phyloP scores from a whole-genome alignment of 1,140 invertebrate genomes.

The Cydia splendana region DNA sequence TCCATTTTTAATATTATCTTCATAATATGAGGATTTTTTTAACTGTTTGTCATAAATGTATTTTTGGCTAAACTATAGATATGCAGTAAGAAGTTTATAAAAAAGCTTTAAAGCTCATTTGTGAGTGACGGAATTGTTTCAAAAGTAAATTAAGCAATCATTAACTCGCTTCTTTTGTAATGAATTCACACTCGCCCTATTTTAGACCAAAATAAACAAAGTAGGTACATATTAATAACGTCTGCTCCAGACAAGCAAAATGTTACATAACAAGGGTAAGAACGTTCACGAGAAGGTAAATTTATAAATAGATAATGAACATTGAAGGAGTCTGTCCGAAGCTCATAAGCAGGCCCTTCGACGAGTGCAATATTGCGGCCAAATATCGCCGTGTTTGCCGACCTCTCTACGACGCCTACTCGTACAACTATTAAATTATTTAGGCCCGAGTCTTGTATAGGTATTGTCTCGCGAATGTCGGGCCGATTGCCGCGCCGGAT shows the following conservation, averaged over 20 bases:
- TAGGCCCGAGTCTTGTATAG: slow-evolving; percentile 65
- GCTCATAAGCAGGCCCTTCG: slow-evolving; percentile 30
- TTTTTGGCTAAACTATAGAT: too few relatives aligned
- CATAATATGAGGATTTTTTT: too few relatives aligned
- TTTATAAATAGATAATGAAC: slow-evolving; percentile 31
- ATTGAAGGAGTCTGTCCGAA: slow-evolving; percentile 28
- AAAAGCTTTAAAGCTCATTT: too few relatives aligned
- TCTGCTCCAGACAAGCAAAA: slow-evolving; percentile 9
- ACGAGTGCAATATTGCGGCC: slow-evolving; percentile 22
- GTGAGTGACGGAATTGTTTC: neutral
- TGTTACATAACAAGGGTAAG: slow-evolving; percentile 24
- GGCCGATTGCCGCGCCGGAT: slow-evolving; percentile 40
- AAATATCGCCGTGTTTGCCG: slow-evolving; percentile 51
- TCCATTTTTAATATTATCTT: too few relatives aligned
- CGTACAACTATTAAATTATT: slow-evolving; percentile 73
- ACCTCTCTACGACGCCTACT: slow-evolving; percentile 48
- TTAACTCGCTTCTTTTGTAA: slow-evolving; percentile 1
- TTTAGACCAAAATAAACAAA: slow-evolving; percentile 21
- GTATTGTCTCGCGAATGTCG: slow-evolving; percentile 69
- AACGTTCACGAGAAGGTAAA: slow-evolving; percentile 27
- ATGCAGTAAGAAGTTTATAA: too few relatives aligned
- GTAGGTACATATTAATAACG: slow-evolving; percentile 30
- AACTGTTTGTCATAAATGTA: too few relatives aligned
- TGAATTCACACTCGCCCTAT: neutral
- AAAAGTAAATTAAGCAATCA: neutral